These are phyloP conservation scores for Nicator chloris DNA, from an alignment of 2,113 vertebrate species.

Conservation along the genomic window DNA sequence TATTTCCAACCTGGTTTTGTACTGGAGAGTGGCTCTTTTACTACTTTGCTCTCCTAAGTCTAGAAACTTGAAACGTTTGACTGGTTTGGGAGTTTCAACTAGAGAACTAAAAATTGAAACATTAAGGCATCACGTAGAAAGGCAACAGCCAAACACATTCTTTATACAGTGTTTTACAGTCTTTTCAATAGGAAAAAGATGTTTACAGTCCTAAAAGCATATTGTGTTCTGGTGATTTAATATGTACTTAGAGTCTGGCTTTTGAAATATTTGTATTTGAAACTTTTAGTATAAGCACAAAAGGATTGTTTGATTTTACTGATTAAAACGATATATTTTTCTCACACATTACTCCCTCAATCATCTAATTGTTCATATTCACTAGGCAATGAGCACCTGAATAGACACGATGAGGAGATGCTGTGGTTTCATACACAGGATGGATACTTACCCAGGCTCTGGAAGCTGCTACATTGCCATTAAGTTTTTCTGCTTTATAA, in stretches of 20 bases:
- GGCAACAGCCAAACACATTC: neutral
- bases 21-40: neutral
- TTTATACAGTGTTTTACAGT: neutral
- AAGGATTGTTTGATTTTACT: neutral
- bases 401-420: neutral
- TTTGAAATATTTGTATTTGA: neutral
- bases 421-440: neutral
- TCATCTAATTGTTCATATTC: neutral
- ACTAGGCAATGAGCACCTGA: neutral
- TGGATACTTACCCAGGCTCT: slow-evolving; percentile 72
- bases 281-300: neutral
- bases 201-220: neutral
- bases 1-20: neutral
- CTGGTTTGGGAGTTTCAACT: neutral
- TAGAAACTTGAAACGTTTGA: neutral
- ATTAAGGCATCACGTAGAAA: neutral
- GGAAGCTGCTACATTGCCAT: slow-evolving; percentile 77
- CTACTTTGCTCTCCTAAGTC: neutral
- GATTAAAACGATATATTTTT: neutral
- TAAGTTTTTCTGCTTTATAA: slow-evolving; percentile 82
- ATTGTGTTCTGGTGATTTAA: neutral
- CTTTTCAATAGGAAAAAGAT: neutral
- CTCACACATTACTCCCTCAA: neutral
- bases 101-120: neutral
- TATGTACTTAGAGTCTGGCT: neutral